Base-by-base conservation (phyloP, 2,797 vertebrate species). In the Toxotes lorentzi region DNA sequence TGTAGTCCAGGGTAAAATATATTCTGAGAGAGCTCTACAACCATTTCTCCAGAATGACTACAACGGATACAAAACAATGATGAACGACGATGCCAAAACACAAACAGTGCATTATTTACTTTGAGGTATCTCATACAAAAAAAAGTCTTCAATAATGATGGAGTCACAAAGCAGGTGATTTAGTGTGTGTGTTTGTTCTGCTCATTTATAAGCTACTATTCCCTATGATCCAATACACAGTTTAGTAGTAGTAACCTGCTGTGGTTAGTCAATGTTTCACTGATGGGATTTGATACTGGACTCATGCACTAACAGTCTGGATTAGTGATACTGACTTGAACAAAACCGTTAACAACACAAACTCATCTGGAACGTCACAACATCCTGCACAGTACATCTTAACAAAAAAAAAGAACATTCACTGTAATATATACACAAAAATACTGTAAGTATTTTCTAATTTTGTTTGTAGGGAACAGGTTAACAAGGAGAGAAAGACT, bases 101-200 rank as follows among this genome's bases (percentile, higher is more conserved):
- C 66, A 1, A 74, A 76, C 85, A 86, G 87, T 89, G 81, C 88
- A 86, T 82, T 45, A 78, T 76, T 89, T 62, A 89, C 77, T 79
- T 81, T 86, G 88, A 91, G 90, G 89, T 91, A 91, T 93, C 78
- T 83, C 70, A 83, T 73, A 88, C 45, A 51, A 66, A 79, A 87
- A 87, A 77, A 79, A 80, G 63, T 87, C 78, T 91, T 90, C 82
- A 89, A 77, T 72, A 64, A 73, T 24, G 47, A 65, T 80, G 62
- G 78, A 77, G 78, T 86, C 73, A 78, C 76, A 64, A 79, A 79
- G 73, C 70, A 73, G 63, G 47, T 73, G 73, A 70, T 11, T 27
- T 63, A 35, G 48, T 48, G 54, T 23, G 64, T 21, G 13, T 40
- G 70, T 82, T 23, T 40, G 48, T 64, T 82, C 68, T 62, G 76